Evolutionary conservation across 2,113 vertebrate genomes (phyloP).

Genomic region (human): DNA sequence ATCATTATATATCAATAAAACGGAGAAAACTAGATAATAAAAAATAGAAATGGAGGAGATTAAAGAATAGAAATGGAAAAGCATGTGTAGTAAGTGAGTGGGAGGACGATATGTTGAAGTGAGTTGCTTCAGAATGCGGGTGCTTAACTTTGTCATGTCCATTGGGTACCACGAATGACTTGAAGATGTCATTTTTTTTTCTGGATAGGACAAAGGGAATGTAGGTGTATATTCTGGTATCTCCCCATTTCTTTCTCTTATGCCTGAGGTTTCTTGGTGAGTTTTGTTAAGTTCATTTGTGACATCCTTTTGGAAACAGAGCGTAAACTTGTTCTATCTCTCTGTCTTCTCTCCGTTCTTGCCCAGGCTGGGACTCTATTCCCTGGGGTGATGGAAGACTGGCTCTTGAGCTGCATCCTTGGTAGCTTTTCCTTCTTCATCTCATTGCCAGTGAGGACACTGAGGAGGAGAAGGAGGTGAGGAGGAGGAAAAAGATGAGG

Average conservation of each 20-base stretch:
- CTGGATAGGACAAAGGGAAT: background rate
- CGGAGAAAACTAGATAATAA: background rate
- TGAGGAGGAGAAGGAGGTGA: background rate
- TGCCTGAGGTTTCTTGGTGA: background rate
- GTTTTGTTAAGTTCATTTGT: background rate
- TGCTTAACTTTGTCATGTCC: background rate
- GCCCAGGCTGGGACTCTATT: background rate
- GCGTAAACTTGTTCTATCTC: background rate
- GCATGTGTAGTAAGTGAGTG: background rate
- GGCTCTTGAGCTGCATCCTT: background rate
- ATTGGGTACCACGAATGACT: background rate
- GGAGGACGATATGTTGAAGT: background rate
- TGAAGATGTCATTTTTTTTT: background rate
- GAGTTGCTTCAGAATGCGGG: background rate
- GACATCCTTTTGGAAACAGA: background rate
- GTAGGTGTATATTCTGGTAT: background rate
- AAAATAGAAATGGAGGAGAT: background rate
- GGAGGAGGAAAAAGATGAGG: background rate
- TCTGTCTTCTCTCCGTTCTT: background rate
- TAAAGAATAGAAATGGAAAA: background rate
- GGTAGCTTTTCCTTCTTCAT: background rate
- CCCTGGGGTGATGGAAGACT: background rate
- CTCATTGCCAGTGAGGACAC: background rate
- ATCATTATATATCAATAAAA: background rate
- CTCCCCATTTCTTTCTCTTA: background rate